Conservation (phyloP, 2,797 vertebrate species). For the Lagocephalus sceleratus region DNA sequence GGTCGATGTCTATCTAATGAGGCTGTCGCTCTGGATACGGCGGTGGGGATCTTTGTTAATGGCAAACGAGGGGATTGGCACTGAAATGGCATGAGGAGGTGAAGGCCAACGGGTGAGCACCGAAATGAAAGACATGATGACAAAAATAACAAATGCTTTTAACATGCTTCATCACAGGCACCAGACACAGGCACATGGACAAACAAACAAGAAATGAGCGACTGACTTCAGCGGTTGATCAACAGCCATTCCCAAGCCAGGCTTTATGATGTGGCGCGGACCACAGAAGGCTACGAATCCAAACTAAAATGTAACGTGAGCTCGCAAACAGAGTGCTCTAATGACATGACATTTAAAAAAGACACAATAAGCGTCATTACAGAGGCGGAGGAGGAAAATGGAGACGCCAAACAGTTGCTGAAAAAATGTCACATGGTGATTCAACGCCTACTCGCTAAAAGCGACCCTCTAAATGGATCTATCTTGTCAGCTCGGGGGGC, state of each 20-base stretch:
- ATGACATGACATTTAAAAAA: slow-evolving; percentile 62
- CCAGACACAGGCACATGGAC: background rate
- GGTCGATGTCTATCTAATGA: slow-evolving; percentile 71
- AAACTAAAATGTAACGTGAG: background rate
- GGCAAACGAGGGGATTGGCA: slow-evolving; percentile 80
- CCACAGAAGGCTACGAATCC: slow-evolving; percentile 11
- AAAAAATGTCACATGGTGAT: slow-evolving; percentile 67
- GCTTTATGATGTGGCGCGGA: background rate
- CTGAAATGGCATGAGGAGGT: slow-evolving; percentile 68
- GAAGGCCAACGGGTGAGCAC: slow-evolving; percentile 30
- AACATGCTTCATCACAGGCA: slow-evolving; percentile 29
- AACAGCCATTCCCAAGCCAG: slow-evolving; percentile 9
- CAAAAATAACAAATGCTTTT: slow-evolving; percentile 15
- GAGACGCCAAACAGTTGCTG: slow-evolving; percentile 61
- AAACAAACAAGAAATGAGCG: slow-evolving; percentile 4
- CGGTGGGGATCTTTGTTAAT: slow-evolving; percentile 89
- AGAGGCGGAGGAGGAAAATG: slow-evolving; percentile 56
- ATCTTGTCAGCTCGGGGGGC: slow-evolving; percentile 12
- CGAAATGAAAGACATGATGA: slow-evolving; percentile 41
- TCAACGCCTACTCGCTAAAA: slow-evolving; percentile 53
- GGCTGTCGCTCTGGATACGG: slow-evolving; percentile 70
- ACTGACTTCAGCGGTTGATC: background rate
- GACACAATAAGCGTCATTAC: slow-evolving; percentile 66
- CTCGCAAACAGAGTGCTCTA: slow-evolving; percentile 32
- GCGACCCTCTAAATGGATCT: slow-evolving; percentile 29